phyloP scores from a whole-genome alignment of 2,797 vertebrate species.

The Oreortyx pictus region DNA sequence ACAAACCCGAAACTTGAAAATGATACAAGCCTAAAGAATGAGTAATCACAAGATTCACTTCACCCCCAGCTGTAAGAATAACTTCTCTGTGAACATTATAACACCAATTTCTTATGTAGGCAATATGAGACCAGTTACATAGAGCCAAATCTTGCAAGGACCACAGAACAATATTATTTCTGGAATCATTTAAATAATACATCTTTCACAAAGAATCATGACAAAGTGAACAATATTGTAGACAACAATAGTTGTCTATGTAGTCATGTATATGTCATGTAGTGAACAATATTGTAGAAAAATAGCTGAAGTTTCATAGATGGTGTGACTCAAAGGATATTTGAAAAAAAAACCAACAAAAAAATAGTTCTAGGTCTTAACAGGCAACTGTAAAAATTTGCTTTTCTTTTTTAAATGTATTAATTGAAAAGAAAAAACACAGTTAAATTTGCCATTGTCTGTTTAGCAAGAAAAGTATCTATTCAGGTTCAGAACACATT shows the following conservation, averaged over 20 bases:
- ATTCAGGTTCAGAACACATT: not conserved
- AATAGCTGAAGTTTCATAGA: not conserved
- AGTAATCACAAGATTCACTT: not conserved
- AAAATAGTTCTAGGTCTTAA: conserved; percentile 18
- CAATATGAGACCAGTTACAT: not conserved
- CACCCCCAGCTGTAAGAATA: not conserved
- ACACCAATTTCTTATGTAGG: not conserved
- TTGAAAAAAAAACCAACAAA: conserved; percentile 5
- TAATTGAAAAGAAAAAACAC: conserved; percentile 16
- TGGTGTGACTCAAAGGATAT: not conserved
- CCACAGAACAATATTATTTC: not conserved
- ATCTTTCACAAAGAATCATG: not conserved
- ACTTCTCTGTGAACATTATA: too few relatives aligned
- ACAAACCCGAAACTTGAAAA: not conserved
- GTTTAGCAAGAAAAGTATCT: not conserved
- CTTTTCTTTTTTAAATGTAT: not conserved
- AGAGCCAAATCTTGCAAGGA: not conserved
- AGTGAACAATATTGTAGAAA: conserved; percentile 21
- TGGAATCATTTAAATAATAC: not conserved
- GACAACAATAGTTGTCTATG: too few relatives aligned
- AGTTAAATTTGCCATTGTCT: not conserved
- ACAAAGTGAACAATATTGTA: too few relatives aligned
- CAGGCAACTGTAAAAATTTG: conserved; percentile 13
- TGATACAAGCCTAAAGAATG: not conserved
- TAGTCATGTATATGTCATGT: too few relatives aligned